Conservation (phyloP, 2,113 vertebrate species). For the Melanostigma gelatinosum region DNA sequence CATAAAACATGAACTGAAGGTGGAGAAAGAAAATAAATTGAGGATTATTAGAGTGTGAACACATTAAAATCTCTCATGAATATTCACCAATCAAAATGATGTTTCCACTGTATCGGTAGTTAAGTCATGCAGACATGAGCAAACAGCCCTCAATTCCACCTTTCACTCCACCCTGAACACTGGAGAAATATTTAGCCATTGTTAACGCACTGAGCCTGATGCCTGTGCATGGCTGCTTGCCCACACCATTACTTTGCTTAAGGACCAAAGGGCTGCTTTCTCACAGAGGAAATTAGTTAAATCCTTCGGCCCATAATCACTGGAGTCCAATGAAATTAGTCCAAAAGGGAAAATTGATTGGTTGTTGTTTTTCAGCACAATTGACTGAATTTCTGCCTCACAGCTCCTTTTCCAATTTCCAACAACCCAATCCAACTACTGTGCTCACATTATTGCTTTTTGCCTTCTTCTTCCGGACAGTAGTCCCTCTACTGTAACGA, state of each 20-base stretch:
- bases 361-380: conserved; percentile 39
- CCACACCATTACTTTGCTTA: conserved; percentile 59
- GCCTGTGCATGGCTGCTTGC: conserved; percentile 54
- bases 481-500: background rate
- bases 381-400: background rate
- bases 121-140: background rate
- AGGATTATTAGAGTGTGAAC: conserved; percentile 14
- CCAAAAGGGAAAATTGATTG: conserved; percentile 38
- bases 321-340: conserved; percentile 53
- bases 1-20: background rate
- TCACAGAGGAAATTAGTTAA: conserved; percentile 59
- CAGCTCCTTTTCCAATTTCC: background rate
- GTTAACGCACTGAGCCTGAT: conserved; percentile 32
- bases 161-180: conserved; percentile 8
- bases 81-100: conserved; percentile 14
- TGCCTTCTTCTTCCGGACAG: background rate
- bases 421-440: conserved; percentile 9
- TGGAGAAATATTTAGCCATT: conserved; percentile 35
- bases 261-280: conserved; percentile 51
- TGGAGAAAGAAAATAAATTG: background rate
- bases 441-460: conserved; percentile 16
- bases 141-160: conserved; percentile 8
- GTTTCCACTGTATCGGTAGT: background rate
- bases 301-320: conserved; percentile 56
- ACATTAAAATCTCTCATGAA: background rate